Percentiles rank a stretch among this genome's conserved stretches.
phyloP scores from a whole-genome alignment of 2,888 invertebrate genomes.

The Patella pellucida region DNA sequence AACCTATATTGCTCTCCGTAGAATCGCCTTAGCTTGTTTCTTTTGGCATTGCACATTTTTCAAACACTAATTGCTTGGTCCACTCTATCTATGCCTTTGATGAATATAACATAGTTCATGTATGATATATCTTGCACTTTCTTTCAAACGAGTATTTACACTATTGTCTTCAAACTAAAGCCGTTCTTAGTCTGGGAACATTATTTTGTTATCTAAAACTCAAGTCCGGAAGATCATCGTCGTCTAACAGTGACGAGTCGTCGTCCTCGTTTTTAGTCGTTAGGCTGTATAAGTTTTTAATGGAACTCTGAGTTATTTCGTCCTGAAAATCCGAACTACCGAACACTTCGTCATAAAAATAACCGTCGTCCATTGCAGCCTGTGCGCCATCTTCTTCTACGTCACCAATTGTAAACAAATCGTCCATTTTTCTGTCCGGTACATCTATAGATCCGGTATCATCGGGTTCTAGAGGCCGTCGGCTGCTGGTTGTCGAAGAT shows the following conservation, averaged over 20 bases:
- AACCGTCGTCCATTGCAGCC: conserved; percentile 23
- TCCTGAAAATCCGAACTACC: conserved; percentile 41
- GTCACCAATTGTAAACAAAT: conserved; percentile 31
- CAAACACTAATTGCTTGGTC: too few relatives aligned
- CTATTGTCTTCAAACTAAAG: too few relatives aligned
- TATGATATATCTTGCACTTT: too few relatives aligned
- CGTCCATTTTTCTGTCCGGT: conserved; percentile 14
- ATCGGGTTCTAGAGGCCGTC: conserved; percentile 24
- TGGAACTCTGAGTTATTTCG: conserved; percentile 38
- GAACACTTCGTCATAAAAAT: conserved; percentile 42
- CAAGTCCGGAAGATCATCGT: conserved; percentile 2
- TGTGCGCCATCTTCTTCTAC: conserved; percentile 14
- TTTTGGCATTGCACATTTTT: too few relatives aligned
- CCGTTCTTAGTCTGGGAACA: too few relatives aligned
- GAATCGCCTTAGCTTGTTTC: too few relatives aligned
- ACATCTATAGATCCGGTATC: conserved; percentile 12
- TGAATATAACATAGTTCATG: too few relatives aligned
- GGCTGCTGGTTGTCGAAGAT: conserved; percentile 19
- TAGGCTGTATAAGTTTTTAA: conserved; percentile 35
- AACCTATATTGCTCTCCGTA: too few relatives aligned
- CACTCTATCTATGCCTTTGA: too few relatives aligned
- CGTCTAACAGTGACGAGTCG: conserved; percentile 23
- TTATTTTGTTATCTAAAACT: not conserved
- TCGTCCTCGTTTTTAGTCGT: conserved; percentile 22
- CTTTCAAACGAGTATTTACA: too few relatives aligned